Base-by-base conservation (phyloP, 2,797 vertebrate genomes). In the Ctenochaetus hawaiiensis region DNA sequence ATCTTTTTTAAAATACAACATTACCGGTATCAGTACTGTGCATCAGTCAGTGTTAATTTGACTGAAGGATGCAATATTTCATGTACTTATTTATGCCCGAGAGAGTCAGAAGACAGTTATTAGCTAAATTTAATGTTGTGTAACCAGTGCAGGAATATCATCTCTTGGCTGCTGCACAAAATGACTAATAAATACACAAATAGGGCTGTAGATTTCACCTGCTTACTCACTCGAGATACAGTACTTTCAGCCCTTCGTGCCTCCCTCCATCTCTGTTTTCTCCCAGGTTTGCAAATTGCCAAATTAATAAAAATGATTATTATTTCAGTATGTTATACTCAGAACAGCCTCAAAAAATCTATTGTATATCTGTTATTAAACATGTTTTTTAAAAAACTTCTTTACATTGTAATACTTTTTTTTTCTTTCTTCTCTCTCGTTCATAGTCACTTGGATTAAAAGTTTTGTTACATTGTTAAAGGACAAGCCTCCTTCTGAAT, bases 381-480 rank as follows among this genome's bases (percentile, higher is more conserved):
- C 0, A 34, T 30, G 30, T 34, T 34, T 34, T 34, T 34, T 34
- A 3, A 3, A 26, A 30, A 34, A 34, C 8, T 12, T n/a, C 23
- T 49, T 18, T 4, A 18, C n/a, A 11, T 47, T 3, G 0, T 13
- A 45, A 45, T 37, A n/a, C 20, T 70, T 48, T 39, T 68, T 80
- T 64, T 12, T 54, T 34, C 4, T 4, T 4, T 18, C 34, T 17
- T 74, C 22, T 52, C 17, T 77, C 3, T 54, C 23, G 30, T 20
- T 9, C 8, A 11, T 23, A 6, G 51, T 71, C 41, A 64, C 12
- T 41, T 3, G 11, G 34, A 72, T 75, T 56, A 63, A 70, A 64
- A 11, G 6, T 3, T 37, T 54, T 34, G 26, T 37, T 53, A 41
- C 22, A 41, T 57, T 37, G 39, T 58, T 39, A 53, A 49, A 30